These are phyloP conservation scores for Adelges cooleyi DNA, from an alignment of 1,140 invertebrate genomes.

Conservation along the genomic window DNA sequence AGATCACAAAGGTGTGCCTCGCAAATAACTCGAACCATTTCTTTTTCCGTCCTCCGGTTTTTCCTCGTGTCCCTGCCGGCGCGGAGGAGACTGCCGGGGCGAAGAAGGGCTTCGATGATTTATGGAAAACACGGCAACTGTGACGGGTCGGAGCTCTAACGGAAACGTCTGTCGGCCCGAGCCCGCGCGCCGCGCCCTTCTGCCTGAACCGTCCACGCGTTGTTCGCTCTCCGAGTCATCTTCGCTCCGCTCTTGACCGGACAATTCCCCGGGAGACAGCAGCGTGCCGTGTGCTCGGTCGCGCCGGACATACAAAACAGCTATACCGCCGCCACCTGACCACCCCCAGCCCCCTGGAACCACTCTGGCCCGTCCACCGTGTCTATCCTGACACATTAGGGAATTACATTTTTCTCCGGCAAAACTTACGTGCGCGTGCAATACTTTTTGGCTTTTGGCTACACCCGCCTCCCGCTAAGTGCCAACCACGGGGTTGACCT, in stretches of 20 bases:
- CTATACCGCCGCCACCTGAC: background rate
- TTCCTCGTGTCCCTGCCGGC: too few species aligned
- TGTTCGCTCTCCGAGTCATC: too few species aligned
- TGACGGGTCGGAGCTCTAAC: conserved; percentile 17
- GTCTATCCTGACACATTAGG: conserved; percentile 12
- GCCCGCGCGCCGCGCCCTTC: background rate
- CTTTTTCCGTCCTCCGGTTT: background rate
- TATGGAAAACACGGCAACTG: conserved; percentile 22
- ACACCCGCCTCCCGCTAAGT: background rate
- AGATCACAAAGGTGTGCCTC: conserved; percentile 20
- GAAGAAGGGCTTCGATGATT: conserved; percentile 1
- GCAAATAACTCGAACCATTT: conserved; percentile 18
- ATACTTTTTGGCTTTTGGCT: background rate
- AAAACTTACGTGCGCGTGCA: background rate
- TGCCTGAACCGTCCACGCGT: background rate
- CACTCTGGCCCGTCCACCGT: background rate
- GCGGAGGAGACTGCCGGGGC: background rate
- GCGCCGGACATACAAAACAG: conserved; percentile 21
- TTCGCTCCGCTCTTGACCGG: too few species aligned
- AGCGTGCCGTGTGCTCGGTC: too few species aligned
- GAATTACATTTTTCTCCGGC: conserved; percentile 14
- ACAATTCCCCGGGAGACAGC: too few species aligned
- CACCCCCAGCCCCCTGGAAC: background rate
- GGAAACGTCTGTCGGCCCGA: background rate
- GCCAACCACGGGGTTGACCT: background rate